phyloP scores from a whole-genome alignment of 2,797 vertebrate genomes.

The Merluccius polli region DNA sequence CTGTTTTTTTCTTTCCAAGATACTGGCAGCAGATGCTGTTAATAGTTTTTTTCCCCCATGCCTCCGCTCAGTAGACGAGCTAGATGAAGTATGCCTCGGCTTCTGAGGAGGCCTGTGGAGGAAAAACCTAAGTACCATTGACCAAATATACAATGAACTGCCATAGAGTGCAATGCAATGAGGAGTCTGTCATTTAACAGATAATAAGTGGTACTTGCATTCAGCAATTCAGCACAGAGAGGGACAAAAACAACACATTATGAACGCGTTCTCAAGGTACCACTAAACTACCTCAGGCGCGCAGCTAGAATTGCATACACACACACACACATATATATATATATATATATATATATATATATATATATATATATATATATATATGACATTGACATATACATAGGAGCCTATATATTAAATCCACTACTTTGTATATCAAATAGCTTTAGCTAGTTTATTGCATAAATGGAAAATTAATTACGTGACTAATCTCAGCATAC shows the following conservation, averaged over 20 bases:
- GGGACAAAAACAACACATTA: no score
- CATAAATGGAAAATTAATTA: not conserved
- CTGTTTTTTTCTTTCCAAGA: conserved; percentile 29
- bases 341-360: not conserved
- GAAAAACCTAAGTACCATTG: not conserved
- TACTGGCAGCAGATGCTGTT: not conserved
- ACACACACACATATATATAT: not conserved
- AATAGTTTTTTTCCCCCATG: conserved; percentile 25
- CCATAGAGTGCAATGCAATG: not conserved
- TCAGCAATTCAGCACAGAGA: not conserved
- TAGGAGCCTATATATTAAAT: not conserved
- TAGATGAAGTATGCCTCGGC: conserved; percentile 27
- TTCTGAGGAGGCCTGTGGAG: not conserved
- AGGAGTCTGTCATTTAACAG: not conserved
- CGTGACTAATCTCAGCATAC: not conserved
- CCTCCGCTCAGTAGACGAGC: conserved; percentile 38
- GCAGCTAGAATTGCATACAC: conserved; percentile 1
- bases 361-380: not conserved
- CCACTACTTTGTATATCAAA: not conserved
- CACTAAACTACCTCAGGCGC: not conserved
- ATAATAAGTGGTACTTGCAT: not conserved
- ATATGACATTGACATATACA: not conserved
- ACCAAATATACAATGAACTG: not conserved
- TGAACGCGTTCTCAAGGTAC: not conserved
- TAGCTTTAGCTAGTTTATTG: not conserved